Evolutionary conservation across 2,888 invertebrate genomes (phyloP).

Genomic region (Sarcophaga caerulescens): DNA sequence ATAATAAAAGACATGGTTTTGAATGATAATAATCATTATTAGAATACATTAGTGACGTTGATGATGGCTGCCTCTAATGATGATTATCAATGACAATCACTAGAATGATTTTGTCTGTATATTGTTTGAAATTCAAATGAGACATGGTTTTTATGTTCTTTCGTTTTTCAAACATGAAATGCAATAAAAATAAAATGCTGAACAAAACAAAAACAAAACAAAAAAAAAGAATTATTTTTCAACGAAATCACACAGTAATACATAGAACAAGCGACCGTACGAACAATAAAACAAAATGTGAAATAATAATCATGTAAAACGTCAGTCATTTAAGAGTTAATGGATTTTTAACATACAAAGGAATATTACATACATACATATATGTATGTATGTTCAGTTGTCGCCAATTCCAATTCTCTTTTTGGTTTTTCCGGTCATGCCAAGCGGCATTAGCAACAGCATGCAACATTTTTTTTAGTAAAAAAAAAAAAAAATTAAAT

Average conservation of each 20-base stretch:
- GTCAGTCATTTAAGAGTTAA: slow-evolving; percentile 63
- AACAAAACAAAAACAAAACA: slow-evolving; percentile 6
- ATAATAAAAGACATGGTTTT: not conserved
- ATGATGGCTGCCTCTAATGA: slow-evolving; percentile 10
- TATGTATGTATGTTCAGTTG: slow-evolving; percentile 50
- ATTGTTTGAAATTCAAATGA: slow-evolving; percentile 22
- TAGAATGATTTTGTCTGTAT: not conserved
- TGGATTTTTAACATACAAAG: slow-evolving; percentile 62
- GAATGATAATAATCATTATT: slow-evolving; percentile 47
- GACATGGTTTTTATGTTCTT: not conserved
- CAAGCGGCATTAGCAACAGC: slow-evolving; percentile 24
- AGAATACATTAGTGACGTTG: slow-evolving; percentile 28
- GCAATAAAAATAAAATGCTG: not conserved
- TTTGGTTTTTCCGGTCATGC: slow-evolving; percentile 56
- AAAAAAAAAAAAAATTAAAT: slow-evolving; percentile 4
- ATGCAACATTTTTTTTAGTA: not conserved
- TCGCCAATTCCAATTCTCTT: slow-evolving; percentile 32
- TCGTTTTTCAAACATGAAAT: slow-evolving; percentile 25
- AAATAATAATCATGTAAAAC: slow-evolving; percentile 63
- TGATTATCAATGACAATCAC: slow-evolving; percentile 56
- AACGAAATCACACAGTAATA: not conserved
- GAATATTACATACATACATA: too few species aligned
- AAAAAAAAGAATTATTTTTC: not conserved
- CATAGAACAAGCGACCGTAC: too few species aligned
- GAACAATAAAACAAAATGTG: slow-evolving; percentile 3